phyloP scores from a whole-genome alignment of 2,113 vertebrate genomes.

The Amblyornis subalaris region DNA sequence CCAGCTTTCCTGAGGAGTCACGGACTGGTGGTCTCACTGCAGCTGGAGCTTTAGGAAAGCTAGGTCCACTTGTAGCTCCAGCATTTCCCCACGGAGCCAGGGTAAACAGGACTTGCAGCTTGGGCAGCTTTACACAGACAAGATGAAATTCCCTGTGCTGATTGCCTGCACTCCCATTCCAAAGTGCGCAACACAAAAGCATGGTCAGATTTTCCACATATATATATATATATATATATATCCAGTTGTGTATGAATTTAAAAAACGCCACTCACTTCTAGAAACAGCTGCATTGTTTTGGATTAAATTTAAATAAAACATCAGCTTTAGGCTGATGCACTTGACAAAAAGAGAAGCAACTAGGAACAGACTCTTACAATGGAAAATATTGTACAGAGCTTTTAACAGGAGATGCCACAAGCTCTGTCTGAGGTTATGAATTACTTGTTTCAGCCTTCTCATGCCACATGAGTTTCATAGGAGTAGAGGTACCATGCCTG shows the following conservation, averaged over 20 bases:
- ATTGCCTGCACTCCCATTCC: not conserved
- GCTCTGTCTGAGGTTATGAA: not conserved
- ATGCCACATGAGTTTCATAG: not conserved
- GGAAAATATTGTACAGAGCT: not conserved
- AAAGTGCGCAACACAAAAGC: not conserved
- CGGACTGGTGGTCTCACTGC: not conserved
- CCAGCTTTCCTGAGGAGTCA: accelerated
- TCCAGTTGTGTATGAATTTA: not conserved
- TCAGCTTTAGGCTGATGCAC: not conserved
- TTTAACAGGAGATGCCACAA: not conserved
- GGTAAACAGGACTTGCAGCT: not conserved
- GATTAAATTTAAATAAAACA: not conserved
- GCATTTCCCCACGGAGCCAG: not conserved
- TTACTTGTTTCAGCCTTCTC: not conserved
- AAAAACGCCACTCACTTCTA: not conserved
- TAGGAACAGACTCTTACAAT: not conserved
- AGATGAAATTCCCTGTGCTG: accelerated
- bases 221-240: not conserved
- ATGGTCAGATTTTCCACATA: not conserved
- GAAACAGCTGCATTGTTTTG: not conserved
- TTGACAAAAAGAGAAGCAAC: not conserved
- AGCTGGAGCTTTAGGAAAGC: not conserved
- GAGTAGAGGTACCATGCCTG: accelerated
- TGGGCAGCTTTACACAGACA: not conserved
- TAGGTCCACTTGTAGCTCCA: not conserved